Base-by-base conservation (phyloP, 2,113 vertebrate species). In the Ochotona princeps region DNA sequence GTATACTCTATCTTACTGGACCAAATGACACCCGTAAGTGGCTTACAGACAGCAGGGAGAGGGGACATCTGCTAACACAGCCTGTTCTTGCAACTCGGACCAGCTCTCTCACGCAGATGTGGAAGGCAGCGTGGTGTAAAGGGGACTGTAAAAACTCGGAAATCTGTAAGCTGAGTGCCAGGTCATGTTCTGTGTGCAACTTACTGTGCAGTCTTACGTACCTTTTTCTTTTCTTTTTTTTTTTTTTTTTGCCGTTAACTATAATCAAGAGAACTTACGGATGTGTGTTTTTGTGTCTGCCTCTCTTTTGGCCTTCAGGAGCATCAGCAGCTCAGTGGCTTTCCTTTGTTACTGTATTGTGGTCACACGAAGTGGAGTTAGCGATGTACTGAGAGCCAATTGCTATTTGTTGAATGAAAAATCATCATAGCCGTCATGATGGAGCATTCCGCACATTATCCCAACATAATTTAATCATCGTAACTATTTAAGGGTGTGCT, bases 321-420 rank as follows among this genome's bases (percentile, higher is more conserved):
- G 49, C 63, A 17, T 7, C 28, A 35, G 26, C 28, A 35, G 26
- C n/a, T 15, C 25, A 69, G 44, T 6, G 17, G 49, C 84, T 47
- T 69, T 87, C 69, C 74, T 66, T 73, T 86, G 35, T 88, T 28
- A 18, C 76, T 72, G 12, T 61, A 8, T 61, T 49, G 30, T 80
- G 66, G 32, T 79, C 65, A 72, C 26, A 23, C 35, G 65, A 15
- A 57, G 54, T 69, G 6, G 20, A 32, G n/a, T 87, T 63, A 79
- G 80, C 79, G 75, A 32, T 5, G 0, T 14, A 57, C 49, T n/a
- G 65, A 80, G 73, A 91, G 25, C 66, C 61, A 30, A 18, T 75
- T 51, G 79, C 28, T 21, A 15, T 76, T 51, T 72, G 57, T 32
- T 32, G 61, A 75, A 81, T 54, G 78, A 47, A 85, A 92, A 87